Evolutionary conservation across 2,888 invertebrate species (phyloP).

Genomic region (Tuta absoluta): DNA sequence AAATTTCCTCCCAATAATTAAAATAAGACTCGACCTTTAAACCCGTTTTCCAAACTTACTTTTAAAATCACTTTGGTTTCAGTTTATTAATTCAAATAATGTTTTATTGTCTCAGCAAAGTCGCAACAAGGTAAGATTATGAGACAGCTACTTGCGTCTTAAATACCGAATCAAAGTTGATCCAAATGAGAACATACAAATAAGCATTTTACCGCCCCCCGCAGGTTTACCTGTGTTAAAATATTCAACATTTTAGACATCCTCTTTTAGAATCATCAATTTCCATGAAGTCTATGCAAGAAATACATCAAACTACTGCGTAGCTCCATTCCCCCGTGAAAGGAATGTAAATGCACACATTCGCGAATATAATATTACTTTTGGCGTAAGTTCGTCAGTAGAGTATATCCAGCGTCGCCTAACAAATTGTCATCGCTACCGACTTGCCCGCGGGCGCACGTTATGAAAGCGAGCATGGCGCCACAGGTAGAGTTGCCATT

Average conservation of each 20-base stretch:
- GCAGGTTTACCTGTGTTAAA: no score
- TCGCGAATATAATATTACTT: neutral
- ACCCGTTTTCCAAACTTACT: conserved; percentile 2
- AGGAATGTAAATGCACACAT: neutral
- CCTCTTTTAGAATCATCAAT: neutral
- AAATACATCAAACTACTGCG: neutral
- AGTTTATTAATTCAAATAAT: conserved; percentile 5
- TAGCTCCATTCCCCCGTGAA: neutral
- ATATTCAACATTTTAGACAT: no score
- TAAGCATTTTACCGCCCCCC: no score
- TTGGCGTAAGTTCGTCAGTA: conserved; percentile 57
- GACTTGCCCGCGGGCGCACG: conserved; percentile 60
- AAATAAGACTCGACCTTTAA: neutral
- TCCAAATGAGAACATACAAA: no score
- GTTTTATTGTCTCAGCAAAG: neutral
- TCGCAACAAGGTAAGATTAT: neutral
- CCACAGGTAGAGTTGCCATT: conserved; percentile 58
- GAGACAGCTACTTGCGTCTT: no score
- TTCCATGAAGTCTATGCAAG: neutral
- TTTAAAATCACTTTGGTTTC: neutral
- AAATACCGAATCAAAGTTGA: no score
- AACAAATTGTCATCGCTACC: conserved; percentile 65
- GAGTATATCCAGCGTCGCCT: conserved; percentile 56
- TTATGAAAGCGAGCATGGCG: conserved; percentile 67
- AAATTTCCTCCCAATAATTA: neutral